Percentiles rank a stretch among this genome's conserved stretches.
Conservation (phyloP, 2,113 vertebrate species). For the Pithys albifrons region DNA sequence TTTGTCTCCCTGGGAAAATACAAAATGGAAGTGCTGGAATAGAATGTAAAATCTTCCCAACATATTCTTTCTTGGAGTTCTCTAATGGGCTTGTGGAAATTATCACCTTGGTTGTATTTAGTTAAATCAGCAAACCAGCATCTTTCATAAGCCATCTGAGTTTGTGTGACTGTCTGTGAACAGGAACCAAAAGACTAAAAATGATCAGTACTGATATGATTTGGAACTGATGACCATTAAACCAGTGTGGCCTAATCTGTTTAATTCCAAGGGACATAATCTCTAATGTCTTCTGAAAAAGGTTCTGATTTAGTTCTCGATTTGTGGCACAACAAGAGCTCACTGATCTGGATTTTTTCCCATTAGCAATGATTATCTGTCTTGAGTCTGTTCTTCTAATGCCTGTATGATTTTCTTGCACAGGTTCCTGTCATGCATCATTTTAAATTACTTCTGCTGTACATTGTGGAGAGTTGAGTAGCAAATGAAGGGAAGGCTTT, state of each 20-base stretch:
- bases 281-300: background rate
- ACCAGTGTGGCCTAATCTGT: background rate
- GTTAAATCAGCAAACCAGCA: slow-evolving; percentile 17
- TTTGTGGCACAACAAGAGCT: background rate
- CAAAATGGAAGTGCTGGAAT: too few species aligned
- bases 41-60: background rate
- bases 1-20: background rate
- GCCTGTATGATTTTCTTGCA: background rate
- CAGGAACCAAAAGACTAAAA: background rate
- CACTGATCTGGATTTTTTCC: background rate
- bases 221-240: background rate
- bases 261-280: background rate
- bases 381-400: background rate
- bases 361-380: background rate
- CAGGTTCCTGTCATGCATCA: background rate
- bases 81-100: background rate
- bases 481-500: background rate
- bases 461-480: background rate
- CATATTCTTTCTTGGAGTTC: background rate
- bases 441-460: background rate
- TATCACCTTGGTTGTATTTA: background rate
- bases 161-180: background rate
- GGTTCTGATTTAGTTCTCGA: background rate
- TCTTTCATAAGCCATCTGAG: background rate
- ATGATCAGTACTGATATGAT: background rate